Base-by-base conservation (phyloP, 37 sponge, comb jelly and placozoan species). In the Sycon ciliatum region DNA sequence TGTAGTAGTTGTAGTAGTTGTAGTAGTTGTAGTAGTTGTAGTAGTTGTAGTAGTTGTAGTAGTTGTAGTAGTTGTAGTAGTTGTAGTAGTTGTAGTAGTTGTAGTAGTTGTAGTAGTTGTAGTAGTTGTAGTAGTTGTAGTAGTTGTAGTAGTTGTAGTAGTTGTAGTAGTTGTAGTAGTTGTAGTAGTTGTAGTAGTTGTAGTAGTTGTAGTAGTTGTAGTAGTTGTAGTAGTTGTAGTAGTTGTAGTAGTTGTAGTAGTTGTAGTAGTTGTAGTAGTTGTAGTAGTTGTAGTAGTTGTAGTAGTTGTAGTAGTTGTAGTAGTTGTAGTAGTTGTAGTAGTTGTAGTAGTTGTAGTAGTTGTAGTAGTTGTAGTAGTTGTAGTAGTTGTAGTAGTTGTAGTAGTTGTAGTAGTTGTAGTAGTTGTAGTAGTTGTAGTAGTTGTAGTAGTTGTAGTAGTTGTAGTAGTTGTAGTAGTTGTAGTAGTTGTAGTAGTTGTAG, bases 1-100 rank as follows among this genome's bases (percentile, higher is more conserved):
- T 46, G 52, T 46, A 46, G 52, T 46, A 46, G 52, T 46, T 46
- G 52, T 46, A 46, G 52, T 46, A 46, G 52, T 46, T 46, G 52
- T 46, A 46, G 52, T 46, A 46, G 52, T 46, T 46, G 52, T 46
- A 46, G 52, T 46, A 46, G 52, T 46, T 46, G 52, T 46, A 46
- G 52, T 46, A 46, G 52, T 46, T 46, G 52, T 46, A 46, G 52
- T 46, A 46, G 52, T 46, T 46, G 52, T 46, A 46, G 52, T 46
- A 46, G 52, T 46, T 46, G 52, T 46, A 46, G 52, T 46, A 46
- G 52, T 46, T 46, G 52, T 46, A 46, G 52, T 46, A 46, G 52
- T 46, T 46, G 52, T 46, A 46, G 52, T 46, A 46, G 52, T 46
- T 46, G 52, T 46, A 46, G 52, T 46, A 46, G 52, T 46, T 46